Evolutionary conservation across 2,113 vertebrate species (phyloP).

Genomic region (Aphelocoma coerulescens): DNA sequence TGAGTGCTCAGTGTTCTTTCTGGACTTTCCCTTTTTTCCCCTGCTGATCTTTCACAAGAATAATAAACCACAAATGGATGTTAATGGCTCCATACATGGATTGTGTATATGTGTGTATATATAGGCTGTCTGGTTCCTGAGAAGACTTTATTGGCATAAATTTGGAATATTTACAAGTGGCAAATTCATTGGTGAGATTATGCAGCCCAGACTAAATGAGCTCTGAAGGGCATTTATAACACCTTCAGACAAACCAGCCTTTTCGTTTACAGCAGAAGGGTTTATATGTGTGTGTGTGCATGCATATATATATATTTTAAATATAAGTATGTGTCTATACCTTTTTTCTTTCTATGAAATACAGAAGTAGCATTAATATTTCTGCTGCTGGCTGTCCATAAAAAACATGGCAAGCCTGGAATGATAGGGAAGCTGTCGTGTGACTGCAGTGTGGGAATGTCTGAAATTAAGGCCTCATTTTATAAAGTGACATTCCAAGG

Average conservation of each 20-base stretch:
- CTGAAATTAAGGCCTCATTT: not conserved
- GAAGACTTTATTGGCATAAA: conserved; percentile 27
- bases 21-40: not conserved
- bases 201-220: not conserved
- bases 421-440: not conserved
- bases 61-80: not conserved
- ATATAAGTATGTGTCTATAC: not conserved
- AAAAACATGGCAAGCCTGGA: not conserved
- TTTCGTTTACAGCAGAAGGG: not conserved
- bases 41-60: conserved; percentile 15
- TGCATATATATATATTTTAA: not conserved
- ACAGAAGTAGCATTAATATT: conserved; percentile 18
- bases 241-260: conserved; percentile 4
- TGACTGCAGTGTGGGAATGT: not conserved
- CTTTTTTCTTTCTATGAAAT: conserved; percentile 2
- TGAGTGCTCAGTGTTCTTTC: not conserved
- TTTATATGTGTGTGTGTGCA: not conserved
- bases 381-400: not conserved
- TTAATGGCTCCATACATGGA: not conserved
- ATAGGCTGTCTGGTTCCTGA: not conserved
- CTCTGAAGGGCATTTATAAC: conserved; percentile 36
- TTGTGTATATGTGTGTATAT: not conserved
- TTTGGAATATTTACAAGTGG: conserved; percentile 46
- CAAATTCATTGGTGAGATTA: conserved; percentile 20
- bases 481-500: not conserved